Percentiles rank a stretch among this genome's conserved stretches.
Evolutionary conservation across 2,797 vertebrate species (phyloP).

Genomic region (Chaetophractus vellerosus): DNA sequence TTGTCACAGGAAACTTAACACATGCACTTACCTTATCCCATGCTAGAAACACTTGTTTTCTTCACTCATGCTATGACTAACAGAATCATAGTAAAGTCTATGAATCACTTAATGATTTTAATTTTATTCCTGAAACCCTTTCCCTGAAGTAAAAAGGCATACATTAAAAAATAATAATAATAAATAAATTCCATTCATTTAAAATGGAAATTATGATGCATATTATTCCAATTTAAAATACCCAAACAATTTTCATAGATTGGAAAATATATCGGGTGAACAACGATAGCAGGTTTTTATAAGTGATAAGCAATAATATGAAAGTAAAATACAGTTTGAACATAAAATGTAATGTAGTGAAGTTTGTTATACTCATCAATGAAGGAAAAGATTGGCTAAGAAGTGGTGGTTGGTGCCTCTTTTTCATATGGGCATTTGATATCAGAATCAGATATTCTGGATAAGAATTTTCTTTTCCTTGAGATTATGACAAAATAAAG

Average conservation of each 20-base stretch:
- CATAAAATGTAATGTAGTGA: background rate
- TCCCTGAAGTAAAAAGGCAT: background rate
- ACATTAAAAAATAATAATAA: too few relatives aligned
- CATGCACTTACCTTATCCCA: background rate
- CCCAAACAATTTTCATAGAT: background rate
- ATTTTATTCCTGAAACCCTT: background rate
- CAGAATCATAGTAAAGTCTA: background rate
- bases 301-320: background rate
- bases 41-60: background rate
- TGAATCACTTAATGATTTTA: background rate
- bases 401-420: background rate
- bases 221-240: background rate
- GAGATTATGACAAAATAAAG: background rate
- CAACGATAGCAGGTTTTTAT: background rate
- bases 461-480: background rate
- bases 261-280: background rate
- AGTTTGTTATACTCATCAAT: background rate
- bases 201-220: background rate
- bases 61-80: background rate
- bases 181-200: conserved; percentile 32
- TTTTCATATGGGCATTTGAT: conserved; percentile 20
- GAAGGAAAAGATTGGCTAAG: background rate
- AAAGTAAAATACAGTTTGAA: conserved; percentile 36
- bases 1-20: background rate
- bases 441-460: background rate